Base-by-base conservation (phyloP, 92 coral and sea anemone species). In the Siderastrea radians region DNA sequence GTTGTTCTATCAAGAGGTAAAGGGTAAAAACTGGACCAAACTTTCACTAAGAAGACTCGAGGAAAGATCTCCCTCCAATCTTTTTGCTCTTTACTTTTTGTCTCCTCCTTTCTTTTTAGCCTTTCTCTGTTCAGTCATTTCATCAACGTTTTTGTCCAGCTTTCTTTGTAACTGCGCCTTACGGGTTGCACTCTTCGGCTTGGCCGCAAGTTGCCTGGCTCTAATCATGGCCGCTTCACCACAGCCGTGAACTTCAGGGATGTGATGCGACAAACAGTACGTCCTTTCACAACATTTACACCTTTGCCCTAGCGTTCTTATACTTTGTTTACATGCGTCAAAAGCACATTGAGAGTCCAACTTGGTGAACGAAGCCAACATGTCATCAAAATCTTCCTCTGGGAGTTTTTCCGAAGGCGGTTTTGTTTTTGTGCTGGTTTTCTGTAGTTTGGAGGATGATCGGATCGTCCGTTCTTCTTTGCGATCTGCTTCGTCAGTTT, bases 161-260 rank as follows among this genome's bases (percentile, higher is more conserved):
- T 96, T 97, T 7, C 91, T 88, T 14, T 94, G 98, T 8, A 97
- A 91, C 73, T 91, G 94, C 15, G 91, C 94, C 52, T 93, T 95
- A 1, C 92, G 95, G 5, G 95, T 84, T 1, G 88, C 84, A n/a
- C n/a, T n/a, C n/a, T n/a, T n/a, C n/a, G n/a, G n/a, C n/a, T n/a
- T n/a, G n/a, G n/a, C n/a, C n/a, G n/a, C n/a, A n/a, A n/a, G n/a
- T n/a, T n/a, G n/a, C n/a, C n/a, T n/a, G n/a, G n/a, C n/a, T n/a
- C n/a, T n/a, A n/a, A n/a, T n/a, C n/a, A n/a, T 95, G 3, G 98
- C 99, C 55, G 95, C 96, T 50, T 90, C 91, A 57, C 97, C 94
- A 83, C 99, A 97, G n/a, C 99, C 99, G 72, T 97, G 99, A n/a
- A 94, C 94, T 72, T 97, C 99, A 8, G 99, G 99, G 45, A 97